Evolutionary conservation across 53 echinoderm and acorn worm species (phyloP), one percentile per base, ranked within the genome.

Genomic region (Holothuria leucospilota): DNA sequence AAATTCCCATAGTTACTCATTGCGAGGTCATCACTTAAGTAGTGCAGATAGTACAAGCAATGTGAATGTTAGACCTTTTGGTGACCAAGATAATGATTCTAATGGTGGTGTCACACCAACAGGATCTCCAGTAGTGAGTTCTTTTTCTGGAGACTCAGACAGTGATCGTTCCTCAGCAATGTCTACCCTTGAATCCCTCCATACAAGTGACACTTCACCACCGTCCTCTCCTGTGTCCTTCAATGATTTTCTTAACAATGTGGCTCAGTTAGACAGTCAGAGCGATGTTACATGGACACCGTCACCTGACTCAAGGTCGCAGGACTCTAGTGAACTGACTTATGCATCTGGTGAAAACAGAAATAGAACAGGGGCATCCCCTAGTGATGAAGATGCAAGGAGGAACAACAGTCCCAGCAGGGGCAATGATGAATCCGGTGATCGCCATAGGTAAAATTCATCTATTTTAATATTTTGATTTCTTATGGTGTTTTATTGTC

Each of bases 1-100:
- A 27, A 10, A 28, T 15, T 56, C 56, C 15, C 56, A 56, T 18
- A 75, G 75, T 25, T 56, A 56, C 18, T 56, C 56, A 56, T 49
- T 75, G 51, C 39, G 75, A 39, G 52, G 75, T 51, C 21, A 49
- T 11, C 26, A 75, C 26, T 25, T 51, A 41, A 75, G n/a, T 27
- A 75, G 26, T 49, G 75, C 75, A 20, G 75, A 75, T 27, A 75
- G 75, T 11, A 75, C 75, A 25, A 75, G 75, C 51, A 75, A 75
- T 20, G 21, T 38, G 51, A n/a, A 25, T 21, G 26, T 16, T 39
- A 15, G 18, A 18, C 1, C 56, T 2, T 5, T 4, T 18, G 51
- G 51, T 24, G 75, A 42, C 6, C 38, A 41, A 41, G 70, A 70
- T 11, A 41, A 70, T 38, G 75, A 52, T 25, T 49, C 16, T 7